These are phyloP conservation scores for Adelphocoris suturalis DNA, from an alignment of 2,888 invertebrate species.

Conservation along the genomic window DNA sequence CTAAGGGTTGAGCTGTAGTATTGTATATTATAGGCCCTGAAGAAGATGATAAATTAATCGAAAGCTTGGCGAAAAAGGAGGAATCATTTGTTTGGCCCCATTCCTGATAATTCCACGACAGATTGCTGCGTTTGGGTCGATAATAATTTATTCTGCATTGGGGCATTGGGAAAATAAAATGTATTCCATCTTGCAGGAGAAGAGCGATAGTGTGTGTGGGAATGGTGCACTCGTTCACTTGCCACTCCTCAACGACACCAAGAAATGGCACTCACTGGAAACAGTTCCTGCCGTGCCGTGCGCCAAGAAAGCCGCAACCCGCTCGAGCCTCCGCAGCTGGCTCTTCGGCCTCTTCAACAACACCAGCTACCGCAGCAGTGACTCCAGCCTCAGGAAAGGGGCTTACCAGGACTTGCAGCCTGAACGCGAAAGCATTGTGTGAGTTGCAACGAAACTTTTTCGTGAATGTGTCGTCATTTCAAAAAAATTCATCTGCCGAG, in stretches of 20 bases:
- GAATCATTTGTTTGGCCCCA: no score
- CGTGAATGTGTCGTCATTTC: no score
- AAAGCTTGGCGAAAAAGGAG: no score
- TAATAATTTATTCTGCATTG: no score
- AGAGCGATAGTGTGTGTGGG: constrained; percentile 74
- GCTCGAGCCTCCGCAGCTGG: constrained; percentile 86
- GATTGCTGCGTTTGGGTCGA: no score
- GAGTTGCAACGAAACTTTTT: constrained; percentile 74
- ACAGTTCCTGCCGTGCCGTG: constrained; percentile 80
- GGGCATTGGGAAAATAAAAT: no score
- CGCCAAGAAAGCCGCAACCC: constrained; percentile 81
- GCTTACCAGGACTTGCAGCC: constrained; percentile 81
- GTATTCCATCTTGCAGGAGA: constrained; percentile 69
- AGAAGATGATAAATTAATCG: no score
- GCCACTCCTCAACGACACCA: constrained; percentile 81
- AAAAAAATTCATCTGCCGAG: no score
- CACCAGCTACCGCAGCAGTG: constrained; percentile 85
- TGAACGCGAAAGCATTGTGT: constrained; percentile 83
- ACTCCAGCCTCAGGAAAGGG: constrained; percentile 81
- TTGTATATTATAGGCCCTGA: no score
- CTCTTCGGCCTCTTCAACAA: constrained; percentile 87
- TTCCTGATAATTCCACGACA: no score
- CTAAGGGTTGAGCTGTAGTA: no score
- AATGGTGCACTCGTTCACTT: constrained; percentile 77
- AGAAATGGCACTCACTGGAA: constrained; percentile 90